Conservation (phyloP, 2,797 vertebrate species). For the Myotis myotis region DNA sequence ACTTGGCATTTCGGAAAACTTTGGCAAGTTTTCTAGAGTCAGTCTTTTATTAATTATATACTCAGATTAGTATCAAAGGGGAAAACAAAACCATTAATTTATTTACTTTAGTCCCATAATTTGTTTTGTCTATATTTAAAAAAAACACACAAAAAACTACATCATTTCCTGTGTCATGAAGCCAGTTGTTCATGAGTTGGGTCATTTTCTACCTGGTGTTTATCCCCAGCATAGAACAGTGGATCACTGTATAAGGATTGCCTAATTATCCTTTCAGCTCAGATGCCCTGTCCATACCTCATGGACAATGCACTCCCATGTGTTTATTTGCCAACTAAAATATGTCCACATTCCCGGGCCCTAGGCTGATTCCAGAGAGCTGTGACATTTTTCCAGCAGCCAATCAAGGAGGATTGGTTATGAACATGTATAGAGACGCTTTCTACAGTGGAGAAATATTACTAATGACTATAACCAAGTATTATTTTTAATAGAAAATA, state of each 20-base stretch:
- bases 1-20: not conserved
- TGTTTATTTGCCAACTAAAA: not conserved
- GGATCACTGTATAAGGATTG: not conserved
- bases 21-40: constrained; percentile 5
- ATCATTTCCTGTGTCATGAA: not conserved
- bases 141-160: not conserved
- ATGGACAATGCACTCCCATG: not conserved
- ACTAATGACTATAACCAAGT: not conserved
- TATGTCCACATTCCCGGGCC: not conserved
- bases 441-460: not conserved
- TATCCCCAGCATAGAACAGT: constrained; percentile 11
- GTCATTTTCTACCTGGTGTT: not conserved
- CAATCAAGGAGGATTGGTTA: not conserved
- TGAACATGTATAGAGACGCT: not conserved
- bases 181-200: not conserved
- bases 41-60: not conserved
- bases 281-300: not conserved
- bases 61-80: constrained; percentile 31
- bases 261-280: not conserved
- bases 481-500: constrained; percentile 1
- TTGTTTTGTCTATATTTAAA: constrained; percentile 9
- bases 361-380: not conserved
- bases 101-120: not conserved
- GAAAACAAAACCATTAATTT: not conserved
- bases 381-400: not conserved